A percentile compares a stretch with the other conserved stretches of the same genome.
Conservation (phyloP, 2,113 vertebrate species). For the Ammospiza caudacuta region DNA sequence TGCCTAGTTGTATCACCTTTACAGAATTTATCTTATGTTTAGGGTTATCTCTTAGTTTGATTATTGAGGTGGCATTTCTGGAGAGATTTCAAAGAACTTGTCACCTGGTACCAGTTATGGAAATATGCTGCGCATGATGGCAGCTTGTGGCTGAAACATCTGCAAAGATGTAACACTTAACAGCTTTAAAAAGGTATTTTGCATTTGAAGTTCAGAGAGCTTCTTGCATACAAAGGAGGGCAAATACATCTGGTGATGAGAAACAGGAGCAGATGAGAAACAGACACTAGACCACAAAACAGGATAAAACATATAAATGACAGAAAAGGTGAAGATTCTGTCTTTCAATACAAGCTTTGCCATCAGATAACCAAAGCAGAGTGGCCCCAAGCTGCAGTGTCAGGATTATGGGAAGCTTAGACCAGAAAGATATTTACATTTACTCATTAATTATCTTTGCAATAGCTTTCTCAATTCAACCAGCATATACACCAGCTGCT, state of each 20-base stretch:
- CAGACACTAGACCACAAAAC: background rate
- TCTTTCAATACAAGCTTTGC: background rate
- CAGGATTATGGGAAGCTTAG: background rate
- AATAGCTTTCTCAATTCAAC: background rate
- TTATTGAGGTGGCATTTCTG: background rate
- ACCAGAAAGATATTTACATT: background rate
- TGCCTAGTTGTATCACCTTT: background rate
- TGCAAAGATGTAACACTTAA: background rate
- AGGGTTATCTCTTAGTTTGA: background rate
- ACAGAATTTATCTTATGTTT: background rate
- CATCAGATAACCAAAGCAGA: background rate
- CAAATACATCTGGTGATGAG: background rate
- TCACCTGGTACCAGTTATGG: no score
- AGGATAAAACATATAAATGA: background rate
- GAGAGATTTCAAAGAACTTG: background rate
- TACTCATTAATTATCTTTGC: background rate
- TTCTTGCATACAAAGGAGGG: background rate
- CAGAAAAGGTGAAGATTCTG: background rate
- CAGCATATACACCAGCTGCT: background rate
- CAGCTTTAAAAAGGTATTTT: background rate
- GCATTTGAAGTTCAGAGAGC: background rate
- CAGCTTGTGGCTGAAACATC: background rate
- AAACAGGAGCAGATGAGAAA: background rate
- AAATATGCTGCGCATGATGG: background rate
- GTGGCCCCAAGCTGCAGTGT: no score